Evolutionary conservation across 2,113 vertebrate genomes (phyloP).

Genomic region (Cervus canadensis): DNA sequence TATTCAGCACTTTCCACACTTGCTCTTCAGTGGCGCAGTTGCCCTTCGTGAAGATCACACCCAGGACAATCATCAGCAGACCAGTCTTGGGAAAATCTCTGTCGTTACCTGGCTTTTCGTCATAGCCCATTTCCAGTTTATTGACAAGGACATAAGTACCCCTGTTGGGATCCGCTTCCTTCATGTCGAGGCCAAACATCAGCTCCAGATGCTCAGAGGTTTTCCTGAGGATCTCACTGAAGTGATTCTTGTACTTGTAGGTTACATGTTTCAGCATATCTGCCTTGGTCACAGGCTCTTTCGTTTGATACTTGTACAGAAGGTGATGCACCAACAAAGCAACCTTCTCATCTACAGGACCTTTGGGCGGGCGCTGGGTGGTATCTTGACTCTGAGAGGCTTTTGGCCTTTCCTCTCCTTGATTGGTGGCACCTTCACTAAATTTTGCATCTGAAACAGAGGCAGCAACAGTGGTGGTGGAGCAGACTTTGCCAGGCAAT

Average conservation of each 20-base stretch:
- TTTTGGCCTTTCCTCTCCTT: background rate
- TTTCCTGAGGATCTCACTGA: conserved; percentile 14
- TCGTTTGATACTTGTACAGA: conserved; percentile 32
- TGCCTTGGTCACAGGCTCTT: background rate
- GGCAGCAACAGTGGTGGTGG: background rate
- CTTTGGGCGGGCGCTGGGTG: fast-evolving
- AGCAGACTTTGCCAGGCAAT: background rate
- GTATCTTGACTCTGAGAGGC: background rate
- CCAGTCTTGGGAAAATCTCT: background rate
- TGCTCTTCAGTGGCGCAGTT: background rate
- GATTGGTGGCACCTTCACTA: background rate
- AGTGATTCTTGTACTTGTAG: background rate
- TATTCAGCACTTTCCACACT: conserved; percentile 34
- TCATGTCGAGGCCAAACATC: conserved; percentile 28
- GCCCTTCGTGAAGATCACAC: background rate
- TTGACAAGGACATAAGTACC: conserved; percentile 39
- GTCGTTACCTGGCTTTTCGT: background rate
- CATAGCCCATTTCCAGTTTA: background rate
- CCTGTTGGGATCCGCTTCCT: conserved; percentile 32
- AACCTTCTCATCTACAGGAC: background rate
- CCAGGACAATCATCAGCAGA: conserved; percentile 20
- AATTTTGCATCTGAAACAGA: background rate
- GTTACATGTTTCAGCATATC: conserved; percentile 30
- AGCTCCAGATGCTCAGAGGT: conserved; percentile 5
- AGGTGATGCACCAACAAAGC: conserved; percentile 25